Evolutionary conservation across 2,797 vertebrate genomes (phyloP).

Genomic region (Mus spretus): DNA sequence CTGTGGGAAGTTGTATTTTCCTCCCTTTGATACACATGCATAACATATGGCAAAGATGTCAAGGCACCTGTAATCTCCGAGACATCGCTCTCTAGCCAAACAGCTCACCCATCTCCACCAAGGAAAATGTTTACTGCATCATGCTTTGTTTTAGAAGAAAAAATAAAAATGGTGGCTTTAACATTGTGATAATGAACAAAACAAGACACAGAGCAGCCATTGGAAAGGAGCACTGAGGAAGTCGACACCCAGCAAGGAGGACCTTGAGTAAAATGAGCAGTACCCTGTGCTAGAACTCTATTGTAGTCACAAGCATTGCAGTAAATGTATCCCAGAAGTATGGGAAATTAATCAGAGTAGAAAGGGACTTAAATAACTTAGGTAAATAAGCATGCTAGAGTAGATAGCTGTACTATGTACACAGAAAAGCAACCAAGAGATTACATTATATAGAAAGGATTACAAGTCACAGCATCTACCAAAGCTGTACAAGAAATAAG

Average conservation of each 20-base stretch:
- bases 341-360: background rate
- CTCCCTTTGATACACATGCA: background rate
- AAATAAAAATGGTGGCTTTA: background rate
- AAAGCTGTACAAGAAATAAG: background rate
- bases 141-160: background rate
- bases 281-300: background rate
- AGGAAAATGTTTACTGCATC: background rate
- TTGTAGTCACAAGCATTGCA: background rate
- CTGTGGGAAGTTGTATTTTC: background rate
- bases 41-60: background rate
- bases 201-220: background rate
- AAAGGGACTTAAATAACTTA: background rate
- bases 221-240: background rate
- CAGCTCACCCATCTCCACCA: background rate
- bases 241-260: background rate
- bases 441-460: background rate
- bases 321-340: background rate
- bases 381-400: background rate
- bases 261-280: background rate
- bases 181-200: background rate
- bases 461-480: background rate
- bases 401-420: background rate
- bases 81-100: background rate
- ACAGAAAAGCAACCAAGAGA: background rate
- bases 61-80: background rate